Conservation (phyloP, 2,888 invertebrate genomes). For the Cerceris ruficornis region DNA sequence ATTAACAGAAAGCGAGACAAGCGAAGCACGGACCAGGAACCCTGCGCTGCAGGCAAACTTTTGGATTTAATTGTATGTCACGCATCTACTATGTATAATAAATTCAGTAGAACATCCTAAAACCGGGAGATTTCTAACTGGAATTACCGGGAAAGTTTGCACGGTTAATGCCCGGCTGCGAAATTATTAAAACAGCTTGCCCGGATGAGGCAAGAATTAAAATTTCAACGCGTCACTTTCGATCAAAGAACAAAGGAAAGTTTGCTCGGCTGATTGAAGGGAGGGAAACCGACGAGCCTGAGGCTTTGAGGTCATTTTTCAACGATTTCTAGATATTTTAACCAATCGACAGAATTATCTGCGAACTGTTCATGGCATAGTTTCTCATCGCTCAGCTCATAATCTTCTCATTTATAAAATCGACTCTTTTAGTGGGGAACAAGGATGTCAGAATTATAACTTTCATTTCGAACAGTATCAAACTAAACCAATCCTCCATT, state of each 20-base stretch:
- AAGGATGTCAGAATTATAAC: no score
- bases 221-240: constrained; percentile 18
- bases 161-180: background rate
- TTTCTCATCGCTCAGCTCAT: no score
- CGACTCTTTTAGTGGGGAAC: no score
- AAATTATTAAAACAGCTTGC: background rate
- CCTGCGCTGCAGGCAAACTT: constrained; percentile 36
- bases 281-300: no score
- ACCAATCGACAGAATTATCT: no score
- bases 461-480: no score
- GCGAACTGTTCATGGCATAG: no score
- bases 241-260: background rate
- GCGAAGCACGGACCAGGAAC: constrained; percentile 30
- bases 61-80: constrained; percentile 41
- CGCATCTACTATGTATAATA: constrained; percentile 9
- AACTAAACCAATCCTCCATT: no score
- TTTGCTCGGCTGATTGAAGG: background rate
- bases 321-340: no score
- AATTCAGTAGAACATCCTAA: background rate
- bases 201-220: constrained; percentile 13
- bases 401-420: no score
- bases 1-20: constrained; percentile 44
- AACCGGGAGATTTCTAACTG: background rate
- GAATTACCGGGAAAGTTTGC: background rate
- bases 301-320: no score